Base-by-base conservation (phyloP, 1,140 invertebrate genomes). In the Ptiloglossa arizonensis region DNA sequence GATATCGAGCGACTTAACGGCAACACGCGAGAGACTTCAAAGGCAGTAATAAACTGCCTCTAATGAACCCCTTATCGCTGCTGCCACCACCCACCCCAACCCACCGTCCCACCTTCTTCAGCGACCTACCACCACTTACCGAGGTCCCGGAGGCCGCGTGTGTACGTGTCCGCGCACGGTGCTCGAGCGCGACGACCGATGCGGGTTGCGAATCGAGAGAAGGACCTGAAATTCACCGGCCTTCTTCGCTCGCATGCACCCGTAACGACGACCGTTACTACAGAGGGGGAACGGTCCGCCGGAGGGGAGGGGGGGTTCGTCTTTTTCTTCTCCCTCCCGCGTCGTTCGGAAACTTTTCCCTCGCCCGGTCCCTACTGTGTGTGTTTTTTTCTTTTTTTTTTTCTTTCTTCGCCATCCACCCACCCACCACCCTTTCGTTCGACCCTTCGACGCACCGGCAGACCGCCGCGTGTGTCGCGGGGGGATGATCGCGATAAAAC, bases 1-100 rank as follows among this genome's bases (percentile, higher is more conserved):
- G 91, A 93, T 93, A 93, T 93, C 90, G 92, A 92, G 90, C 91
- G 90, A 92, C 91, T 93, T 92, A 92, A 92, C 89, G 89, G 91
- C 88, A 92, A 92, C 92, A 93, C 91, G 92, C 91, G 89, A 93
- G 90, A 91, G 89, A 92, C 91, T 92, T 93, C 92, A 93, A 93
- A 93, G 92, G 92, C 90, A 88, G 90, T 93, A 93, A 93, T 92
- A 93, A 93, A 93, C 91, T 93, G 90, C 87, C 89, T 92, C 91
- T 93, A 92, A 92, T 91, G 91, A 92, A 92, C 89, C 91, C 91
- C 92, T 93, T 92, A 93, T 93, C 92, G 91, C 90, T 89, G 87
- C 88, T 89, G 88, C 88, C 84, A 85, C 89, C 88, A 88, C 86
- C 85, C 88, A n/a, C n/a, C n/a, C n/a, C n/a, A n/a, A n/a, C n/a